These are phyloP conservation scores for Trogon surrucura DNA, from an alignment of 2,113 vertebrate species.

Conservation along the genomic window DNA sequence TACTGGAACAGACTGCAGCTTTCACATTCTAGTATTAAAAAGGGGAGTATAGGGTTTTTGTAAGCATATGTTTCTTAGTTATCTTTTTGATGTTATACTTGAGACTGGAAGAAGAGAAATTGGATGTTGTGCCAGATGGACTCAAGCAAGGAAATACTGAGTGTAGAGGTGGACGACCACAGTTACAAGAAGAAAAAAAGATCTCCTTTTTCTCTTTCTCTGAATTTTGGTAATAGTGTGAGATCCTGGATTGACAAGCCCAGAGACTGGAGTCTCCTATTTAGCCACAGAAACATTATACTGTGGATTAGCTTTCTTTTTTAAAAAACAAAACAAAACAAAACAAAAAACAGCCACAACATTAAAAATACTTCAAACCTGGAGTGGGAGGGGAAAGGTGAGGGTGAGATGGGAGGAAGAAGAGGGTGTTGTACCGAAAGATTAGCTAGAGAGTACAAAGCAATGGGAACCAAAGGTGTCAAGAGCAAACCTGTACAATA, in stretches of 20 bases:
- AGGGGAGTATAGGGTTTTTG: background rate
- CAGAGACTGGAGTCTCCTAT: background rate
- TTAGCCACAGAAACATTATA: slow-evolving; percentile 17
- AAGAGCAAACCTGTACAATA: background rate
- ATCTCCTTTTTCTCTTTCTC: background rate
- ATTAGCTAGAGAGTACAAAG: background rate
- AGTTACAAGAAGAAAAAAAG: background rate
- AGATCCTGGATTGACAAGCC: slow-evolving; percentile 11
- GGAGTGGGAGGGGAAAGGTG: background rate
- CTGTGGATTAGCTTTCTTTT: background rate
- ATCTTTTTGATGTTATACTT: background rate
- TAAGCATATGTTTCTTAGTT: background rate
- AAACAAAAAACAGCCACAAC: background rate
- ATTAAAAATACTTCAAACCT: background rate
- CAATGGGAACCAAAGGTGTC: background rate
- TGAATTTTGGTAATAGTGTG: slow-evolving; percentile 13
- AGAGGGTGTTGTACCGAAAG: background rate
- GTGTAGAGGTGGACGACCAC: background rate
- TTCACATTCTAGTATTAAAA: background rate
- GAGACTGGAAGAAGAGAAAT: background rate
- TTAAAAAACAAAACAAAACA: background rate
- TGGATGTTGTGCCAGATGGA: background rate
- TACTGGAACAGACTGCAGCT: background rate
- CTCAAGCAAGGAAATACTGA: background rate
- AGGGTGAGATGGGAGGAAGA: background rate